phyloP scores from a whole-genome alignment of 2,888 invertebrate genomes.

The Spodoptera picta region DNA sequence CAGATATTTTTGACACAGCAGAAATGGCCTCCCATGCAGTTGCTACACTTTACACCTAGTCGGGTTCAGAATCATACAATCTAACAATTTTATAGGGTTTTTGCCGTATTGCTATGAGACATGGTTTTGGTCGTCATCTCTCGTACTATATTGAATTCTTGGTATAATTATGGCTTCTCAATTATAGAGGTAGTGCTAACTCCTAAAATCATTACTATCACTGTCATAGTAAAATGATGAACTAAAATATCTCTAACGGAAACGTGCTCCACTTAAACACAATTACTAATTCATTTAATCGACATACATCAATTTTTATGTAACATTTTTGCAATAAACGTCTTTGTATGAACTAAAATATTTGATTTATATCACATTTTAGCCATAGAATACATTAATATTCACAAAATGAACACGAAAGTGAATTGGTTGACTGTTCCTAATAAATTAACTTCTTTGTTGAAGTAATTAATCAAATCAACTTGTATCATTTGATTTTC shows the following conservation, averaged over 20 bases:
- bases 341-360: slow-evolving; percentile 9
- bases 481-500: slow-evolving; percentile 8
- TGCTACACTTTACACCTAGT: too few species aligned
- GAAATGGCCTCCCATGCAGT: too few species aligned
- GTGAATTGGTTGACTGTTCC: slow-evolving; percentile 11
- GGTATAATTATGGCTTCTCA: too few species aligned
- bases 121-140: too few species aligned
- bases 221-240: slow-evolving; percentile 5
- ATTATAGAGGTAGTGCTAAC: too few species aligned
- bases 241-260: slow-evolving; percentile 26
- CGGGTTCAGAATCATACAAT: too few species aligned
- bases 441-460: slow-evolving; percentile 14
- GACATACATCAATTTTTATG: slow-evolving; percentile 35
- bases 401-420: slow-evolving; percentile 5
- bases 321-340: slow-evolving; percentile 30
- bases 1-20: too few species aligned
- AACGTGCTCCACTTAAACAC: slow-evolving; percentile 27
- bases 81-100: too few species aligned
- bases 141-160: too few species aligned
- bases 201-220: too few species aligned
- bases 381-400: slow-evolving; percentile 1
- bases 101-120: too few species aligned
- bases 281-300: slow-evolving; percentile 31
- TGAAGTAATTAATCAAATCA: slow-evolving; percentile 25
- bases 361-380: slow-evolving; percentile 18